These are phyloP conservation scores for Muricea muricata DNA, from an alignment of 92 coral and sea anemone genomes.

Conservation along the genomic window DNA sequence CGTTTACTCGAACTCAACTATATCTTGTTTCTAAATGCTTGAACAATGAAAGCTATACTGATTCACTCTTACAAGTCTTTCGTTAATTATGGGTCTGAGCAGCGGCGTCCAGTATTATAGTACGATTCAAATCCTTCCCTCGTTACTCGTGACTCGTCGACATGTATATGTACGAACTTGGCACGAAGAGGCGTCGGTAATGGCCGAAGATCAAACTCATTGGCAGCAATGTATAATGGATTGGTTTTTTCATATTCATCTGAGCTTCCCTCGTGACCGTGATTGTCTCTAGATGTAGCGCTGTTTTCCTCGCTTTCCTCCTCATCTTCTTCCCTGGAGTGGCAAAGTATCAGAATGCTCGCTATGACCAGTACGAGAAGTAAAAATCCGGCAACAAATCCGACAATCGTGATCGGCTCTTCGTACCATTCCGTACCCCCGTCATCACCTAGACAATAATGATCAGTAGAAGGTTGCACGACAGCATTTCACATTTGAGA, in stretches of 20 bases:
- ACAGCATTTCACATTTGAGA: too few species aligned
- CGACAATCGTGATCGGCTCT: conserved; percentile 42
- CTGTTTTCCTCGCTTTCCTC: conserved; percentile 12
- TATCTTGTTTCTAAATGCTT: neutral
- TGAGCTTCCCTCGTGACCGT: neutral
- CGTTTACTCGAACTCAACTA: neutral
- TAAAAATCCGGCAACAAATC: conserved; percentile 44
- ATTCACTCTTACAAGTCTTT: neutral
- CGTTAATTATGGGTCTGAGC: neutral
- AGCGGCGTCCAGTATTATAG: neutral
- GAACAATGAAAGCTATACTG: too few species aligned
- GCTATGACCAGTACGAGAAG: conserved; percentile 28
- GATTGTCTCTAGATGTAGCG: neutral
- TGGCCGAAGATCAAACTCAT: conserved; percentile 37
- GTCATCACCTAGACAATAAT: conserved; percentile 26
- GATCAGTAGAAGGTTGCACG: too few species aligned
- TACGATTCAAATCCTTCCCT: conserved; percentile 12
- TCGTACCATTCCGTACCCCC: conserved; percentile 38
- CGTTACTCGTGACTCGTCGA: neutral
- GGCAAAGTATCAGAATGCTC: conserved; percentile 27
- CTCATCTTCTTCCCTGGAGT: conserved; percentile 22
- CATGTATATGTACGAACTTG: conserved; percentile 37
- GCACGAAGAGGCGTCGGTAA: conserved; percentile 28
- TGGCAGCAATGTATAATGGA: conserved; percentile 22
- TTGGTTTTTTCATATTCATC: conserved; percentile 15